Conservation (phyloP, 2,888 invertebrate genomes). For the Lepidochrysops patricia region DNA sequence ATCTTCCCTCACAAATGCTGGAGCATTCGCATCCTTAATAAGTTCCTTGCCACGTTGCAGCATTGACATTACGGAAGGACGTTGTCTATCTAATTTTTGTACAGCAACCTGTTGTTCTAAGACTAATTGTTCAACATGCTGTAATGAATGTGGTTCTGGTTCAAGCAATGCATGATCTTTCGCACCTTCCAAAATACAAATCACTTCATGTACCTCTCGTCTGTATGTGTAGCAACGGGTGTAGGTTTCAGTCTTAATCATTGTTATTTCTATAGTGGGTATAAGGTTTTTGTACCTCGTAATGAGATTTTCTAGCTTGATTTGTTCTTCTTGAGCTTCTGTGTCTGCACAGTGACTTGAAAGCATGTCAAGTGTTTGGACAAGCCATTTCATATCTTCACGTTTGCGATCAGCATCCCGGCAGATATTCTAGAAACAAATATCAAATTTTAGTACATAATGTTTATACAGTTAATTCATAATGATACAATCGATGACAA, state of each 20-base stretch:
- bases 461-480: too few relatives aligned
- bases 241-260: slow-evolving; percentile 93
- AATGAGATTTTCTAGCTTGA: slow-evolving; percentile 86
- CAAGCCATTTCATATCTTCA: slow-evolving; percentile 96
- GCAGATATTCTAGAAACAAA: slow-evolving; percentile 83
- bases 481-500: too few relatives aligned
- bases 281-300: slow-evolving; percentile 92
- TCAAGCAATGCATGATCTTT: slow-evolving; percentile 81
- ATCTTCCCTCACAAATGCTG: slow-evolving; percentile 88
- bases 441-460: too few relatives aligned
- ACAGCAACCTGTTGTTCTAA: slow-evolving; percentile 88
- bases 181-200: slow-evolving; percentile 83
- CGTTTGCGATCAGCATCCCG: slow-evolving; percentile 91
- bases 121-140: slow-evolving; percentile 83
- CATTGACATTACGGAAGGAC: slow-evolving; percentile 91
- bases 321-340: slow-evolving; percentile 87
- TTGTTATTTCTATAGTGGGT: slow-evolving; percentile 93
- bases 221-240: slow-evolving; percentile 94
- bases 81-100: slow-evolving; percentile 86
- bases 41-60: slow-evolving; percentile 93
- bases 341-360: slow-evolving; percentile 86
- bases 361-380: slow-evolving; percentile 90
- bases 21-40: slow-evolving; percentile 88
- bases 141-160: slow-evolving; percentile 80
- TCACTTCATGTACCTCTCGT: slow-evolving; percentile 90